Base-by-base conservation (phyloP, 1,140 invertebrate species). In the Colletes gigas region DNA sequence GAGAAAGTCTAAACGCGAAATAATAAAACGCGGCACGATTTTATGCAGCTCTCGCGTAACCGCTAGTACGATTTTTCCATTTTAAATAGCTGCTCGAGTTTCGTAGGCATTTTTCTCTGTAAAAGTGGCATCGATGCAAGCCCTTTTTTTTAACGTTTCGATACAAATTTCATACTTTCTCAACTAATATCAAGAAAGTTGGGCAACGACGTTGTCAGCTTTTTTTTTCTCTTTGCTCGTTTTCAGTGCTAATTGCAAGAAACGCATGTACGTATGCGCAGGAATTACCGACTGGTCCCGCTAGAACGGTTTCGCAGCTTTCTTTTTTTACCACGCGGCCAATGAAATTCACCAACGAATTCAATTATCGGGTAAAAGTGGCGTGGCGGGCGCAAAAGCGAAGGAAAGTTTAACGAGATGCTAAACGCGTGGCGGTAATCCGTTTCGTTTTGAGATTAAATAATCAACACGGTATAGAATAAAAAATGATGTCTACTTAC, bases 401-500 rank as follows among this genome's bases (percentile, higher is more conserved):
- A 52, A 60, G 68, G 21, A 9, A 47, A 41, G 70, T 70, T 30
- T 41, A 41, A 21, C 57, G 21, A 30, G 54, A 52, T 19, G 6
- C 12, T 21, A 52, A n/a, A 52, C 1, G 6, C 12, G 19, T 15
- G 41, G 12, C 14, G 30, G 14, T 71, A 15, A 21, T 17, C 12
- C 17, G 4, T 7, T 44, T 44, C 10, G 30, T n/a, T 39, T 1
- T n/a, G n/a, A 7, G 2, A 50, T 30, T 39, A 15, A 68, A 59
- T 59, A 63, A 71, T 1, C 0, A 4, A 4, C n/a, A 4, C 67
- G 15, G 7, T 8, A 19, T n/a, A 19, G 17, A 7, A 47, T 47
- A 50, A 78, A 1, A 30, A n/a, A 30, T 30, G 39, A 17, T n/a
- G 0, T 69, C 39, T 70, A 95, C 96, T 97, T 95, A 98, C 98